Evolutionary conservation across 92 coral and sea anemone species (phyloP).

Genomic region (Zoanthus sociatus): DNA sequence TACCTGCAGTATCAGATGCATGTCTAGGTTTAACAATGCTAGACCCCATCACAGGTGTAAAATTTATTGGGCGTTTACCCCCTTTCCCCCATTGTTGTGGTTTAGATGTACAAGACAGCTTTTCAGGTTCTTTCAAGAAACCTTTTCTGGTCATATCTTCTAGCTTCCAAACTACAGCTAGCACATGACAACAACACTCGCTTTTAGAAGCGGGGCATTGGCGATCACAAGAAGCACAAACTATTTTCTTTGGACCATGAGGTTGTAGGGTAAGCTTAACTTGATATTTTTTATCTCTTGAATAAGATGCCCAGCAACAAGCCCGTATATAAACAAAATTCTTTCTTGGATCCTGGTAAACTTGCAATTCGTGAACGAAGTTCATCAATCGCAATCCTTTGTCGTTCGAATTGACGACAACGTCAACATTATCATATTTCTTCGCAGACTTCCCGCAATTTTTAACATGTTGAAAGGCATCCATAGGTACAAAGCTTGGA

Average conservation of each 20-base stretch:
- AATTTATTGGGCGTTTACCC: constrained; percentile 50
- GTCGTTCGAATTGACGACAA: constrained; percentile 47
- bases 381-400: constrained; percentile 51
- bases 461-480: constrained; percentile 50
- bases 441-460: constrained; percentile 34
- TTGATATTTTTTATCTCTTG: constrained; percentile 56
- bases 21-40: constrained; percentile 65
- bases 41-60: constrained; percentile 66
- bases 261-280: constrained; percentile 35
- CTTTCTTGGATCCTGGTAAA: constrained; percentile 33
- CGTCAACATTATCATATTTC: constrained; percentile 50
- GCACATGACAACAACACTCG: constrained; percentile 67
- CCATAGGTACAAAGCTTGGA: constrained; percentile 50
- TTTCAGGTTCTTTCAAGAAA: constrained; percentile 41
- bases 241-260: constrained; percentile 13
- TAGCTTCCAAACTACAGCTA: constrained; percentile 73
- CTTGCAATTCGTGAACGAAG: constrained; percentile 55
- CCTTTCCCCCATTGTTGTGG: constrained; percentile 62
- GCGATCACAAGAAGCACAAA: constrained; percentile 45
- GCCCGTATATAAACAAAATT: constrained; percentile 50
- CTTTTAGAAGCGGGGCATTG: constrained; percentile 62
- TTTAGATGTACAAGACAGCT: constrained; percentile 54
- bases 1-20: constrained; percentile 53
- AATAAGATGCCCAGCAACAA: constrained; percentile 61
- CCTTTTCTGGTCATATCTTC: constrained; percentile 68